Percentiles rank a stretch among this genome's conserved stretches.
These are phyloP conservation scores for Desmophyllum pertusum DNA, from an alignment of 92 coral and sea anemone genomes.

Conservation along the genomic window DNA sequence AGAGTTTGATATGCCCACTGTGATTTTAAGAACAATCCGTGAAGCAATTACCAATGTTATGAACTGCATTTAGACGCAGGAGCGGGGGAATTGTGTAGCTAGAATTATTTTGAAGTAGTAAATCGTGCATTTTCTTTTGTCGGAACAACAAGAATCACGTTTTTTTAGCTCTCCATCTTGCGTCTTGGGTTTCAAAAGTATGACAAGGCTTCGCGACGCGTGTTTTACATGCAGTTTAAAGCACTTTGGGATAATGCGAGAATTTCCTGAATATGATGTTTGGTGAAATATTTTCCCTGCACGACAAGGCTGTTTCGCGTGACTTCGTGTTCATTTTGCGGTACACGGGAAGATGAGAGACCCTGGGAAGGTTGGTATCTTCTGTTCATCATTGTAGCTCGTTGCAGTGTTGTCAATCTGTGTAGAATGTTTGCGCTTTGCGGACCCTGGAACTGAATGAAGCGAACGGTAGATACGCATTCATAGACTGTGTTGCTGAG, in stretches of 20 bases:
- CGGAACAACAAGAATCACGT: neutral
- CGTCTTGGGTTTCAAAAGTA: neutral
- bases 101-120: neutral
- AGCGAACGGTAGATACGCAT: too few relatives aligned
- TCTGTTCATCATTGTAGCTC: too few relatives aligned
- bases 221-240: too few relatives aligned
- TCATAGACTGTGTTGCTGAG: neutral
- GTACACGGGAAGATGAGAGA: too few relatives aligned
- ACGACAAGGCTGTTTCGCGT: neutral
- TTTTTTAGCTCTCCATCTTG: neutral
- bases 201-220: neutral
- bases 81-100: neutral
- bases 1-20: neutral
- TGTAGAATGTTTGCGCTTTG: too few relatives aligned
- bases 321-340: too few relatives aligned
- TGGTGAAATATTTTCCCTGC: neutral
- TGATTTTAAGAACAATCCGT: neutral
- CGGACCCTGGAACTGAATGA: too few relatives aligned
- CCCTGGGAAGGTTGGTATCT: too few relatives aligned
- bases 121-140: neutral
- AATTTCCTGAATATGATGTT: neutral
- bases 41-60: neutral
- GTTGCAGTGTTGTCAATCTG: too few relatives aligned
- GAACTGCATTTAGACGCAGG: neutral
- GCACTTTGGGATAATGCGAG: neutral